Percentiles rank a stretch among this genome's conserved stretches.
These are phyloP conservation scores for Protophormia terraenovae DNA, from an alignment of 2,888 invertebrate species.

Conservation along the genomic window DNA sequence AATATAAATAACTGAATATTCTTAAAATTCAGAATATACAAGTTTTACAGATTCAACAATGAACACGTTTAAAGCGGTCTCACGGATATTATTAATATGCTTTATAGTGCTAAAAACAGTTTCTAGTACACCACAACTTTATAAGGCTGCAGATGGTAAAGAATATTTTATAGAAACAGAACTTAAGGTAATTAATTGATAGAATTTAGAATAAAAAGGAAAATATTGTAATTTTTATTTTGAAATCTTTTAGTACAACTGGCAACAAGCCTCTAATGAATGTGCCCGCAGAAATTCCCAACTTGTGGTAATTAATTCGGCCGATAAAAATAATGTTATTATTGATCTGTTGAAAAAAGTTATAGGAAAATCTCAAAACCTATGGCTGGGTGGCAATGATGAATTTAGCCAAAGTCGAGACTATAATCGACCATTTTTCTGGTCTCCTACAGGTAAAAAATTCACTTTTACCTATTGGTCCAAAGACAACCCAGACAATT, in stretches of 20 bases:
- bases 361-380: background rate
- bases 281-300: constrained; percentile 26
- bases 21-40: no score
- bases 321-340: background rate
- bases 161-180: constrained; percentile 42
- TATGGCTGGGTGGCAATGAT: constrained; percentile 45
- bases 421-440: constrained; percentile 8
- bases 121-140: background rate
- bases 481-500: background rate
- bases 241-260: constrained; percentile 33
- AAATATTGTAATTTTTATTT: no score
- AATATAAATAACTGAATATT: no score
- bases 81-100: background rate
- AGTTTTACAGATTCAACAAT: background rate
- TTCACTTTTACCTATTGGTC: constrained; percentile 17
- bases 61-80: background rate
- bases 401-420: background rate
- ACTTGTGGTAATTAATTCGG: constrained; percentile 17
- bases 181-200: constrained; percentile 40
- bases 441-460: background rate
- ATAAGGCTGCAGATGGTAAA: constrained; percentile 5
- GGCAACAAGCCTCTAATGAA: constrained; percentile 19
- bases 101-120: background rate
- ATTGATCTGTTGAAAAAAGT: background rate
- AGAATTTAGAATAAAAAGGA: no score